Evolutionary conservation across 2,797 vertebrate genomes (phyloP), one percentile per base, ranked within the genome.

Genomic region (Myoxocephalus aenaeus): DNA sequence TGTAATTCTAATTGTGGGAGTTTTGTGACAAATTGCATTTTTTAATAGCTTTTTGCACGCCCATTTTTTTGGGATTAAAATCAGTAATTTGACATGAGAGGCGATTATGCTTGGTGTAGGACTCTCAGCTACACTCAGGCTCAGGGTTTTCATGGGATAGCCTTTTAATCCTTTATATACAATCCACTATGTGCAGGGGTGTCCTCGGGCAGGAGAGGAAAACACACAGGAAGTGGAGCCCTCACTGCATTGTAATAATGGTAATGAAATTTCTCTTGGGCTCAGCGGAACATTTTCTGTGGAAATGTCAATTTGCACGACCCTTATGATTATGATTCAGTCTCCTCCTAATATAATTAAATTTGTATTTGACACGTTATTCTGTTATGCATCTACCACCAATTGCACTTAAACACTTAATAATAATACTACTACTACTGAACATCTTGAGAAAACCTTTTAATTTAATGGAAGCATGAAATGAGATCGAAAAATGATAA

Each of bases 81-180:
- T 76, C 59, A 61, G 66, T 70, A 64, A 86, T 77, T 86, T 81
- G 73, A 86, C 74, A 75, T 73, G 70, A 69, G 74, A 75, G 78
- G 64, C 46, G 71, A 77, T 88, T 81, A 75, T n/a, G 73, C 70
- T 74, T 36, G 48, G 76, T 75, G 79, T 64, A 64, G 76, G 70
- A 40, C 79, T 86, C 70, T 71, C 29, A 70, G 81, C 78, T 56
- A 46, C 64, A 77, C 69, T 78, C 73, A 65, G 71, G 63, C 75
- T 73, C 75, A 81, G 83, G 78, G 70, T 86, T 79, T 86, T 86
- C 40, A 65, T 91, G 89, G 90, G 88, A 90, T 85, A 89, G 84
- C 89, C 86, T 90, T 90, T 91, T 92, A 92, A 92, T 92, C 92
- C 88, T 88, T 79, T 46, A 83, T 88, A 87, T 87, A 73, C 83